Conservation (phyloP, 2,888 invertebrate genomes). For the Acronicta aceris region DNA sequence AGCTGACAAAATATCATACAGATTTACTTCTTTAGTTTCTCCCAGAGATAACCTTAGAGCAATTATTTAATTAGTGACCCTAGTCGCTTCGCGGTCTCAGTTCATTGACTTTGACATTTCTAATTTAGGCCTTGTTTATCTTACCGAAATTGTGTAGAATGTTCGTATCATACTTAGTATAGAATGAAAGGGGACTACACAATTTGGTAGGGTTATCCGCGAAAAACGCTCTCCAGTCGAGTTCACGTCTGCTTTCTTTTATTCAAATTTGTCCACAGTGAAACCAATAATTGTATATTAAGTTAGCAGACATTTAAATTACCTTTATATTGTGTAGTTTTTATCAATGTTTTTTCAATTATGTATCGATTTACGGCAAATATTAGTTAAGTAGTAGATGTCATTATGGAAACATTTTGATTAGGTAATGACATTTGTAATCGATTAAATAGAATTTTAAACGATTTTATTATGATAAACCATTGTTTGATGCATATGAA, state of each 20-base stretch:
- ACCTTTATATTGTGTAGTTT: constrained; percentile 45
- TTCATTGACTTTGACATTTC: constrained; percentile 76
- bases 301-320: constrained; percentile 66
- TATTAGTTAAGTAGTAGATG: constrained; percentile 13
- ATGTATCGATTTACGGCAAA: constrained; percentile 33
- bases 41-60: constrained; percentile 48
- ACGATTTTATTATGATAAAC: constrained; percentile 5
- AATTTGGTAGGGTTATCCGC: constrained; percentile 57
- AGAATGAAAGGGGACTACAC: constrained; percentile 39
- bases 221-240: constrained; percentile 59
- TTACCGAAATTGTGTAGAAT: constrained; percentile 45
- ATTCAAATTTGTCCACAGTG: constrained; percentile 70
- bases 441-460: constrained; percentile 12
- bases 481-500: constrained; percentile 1
- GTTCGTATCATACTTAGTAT: constrained; percentile 28
- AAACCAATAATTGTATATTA: constrained; percentile 68
- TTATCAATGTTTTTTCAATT: constrained; percentile 42
- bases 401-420: constrained; percentile 30
- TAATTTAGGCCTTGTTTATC: constrained; percentile 66
- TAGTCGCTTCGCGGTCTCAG: constrained; percentile 52
- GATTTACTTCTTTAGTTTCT: constrained; percentile 49
- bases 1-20: constrained; percentile 11
- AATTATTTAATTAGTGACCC: constrained; percentile 61
- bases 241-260: constrained; percentile 71
- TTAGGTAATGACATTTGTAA: constrained; percentile 20